A percentile compares a stretch with the other conserved stretches of the same genome.
These are phyloP conservation scores for Limosa lapponica DNA, from an alignment of 2,797 vertebrate genomes.

Conservation along the genomic window DNA sequence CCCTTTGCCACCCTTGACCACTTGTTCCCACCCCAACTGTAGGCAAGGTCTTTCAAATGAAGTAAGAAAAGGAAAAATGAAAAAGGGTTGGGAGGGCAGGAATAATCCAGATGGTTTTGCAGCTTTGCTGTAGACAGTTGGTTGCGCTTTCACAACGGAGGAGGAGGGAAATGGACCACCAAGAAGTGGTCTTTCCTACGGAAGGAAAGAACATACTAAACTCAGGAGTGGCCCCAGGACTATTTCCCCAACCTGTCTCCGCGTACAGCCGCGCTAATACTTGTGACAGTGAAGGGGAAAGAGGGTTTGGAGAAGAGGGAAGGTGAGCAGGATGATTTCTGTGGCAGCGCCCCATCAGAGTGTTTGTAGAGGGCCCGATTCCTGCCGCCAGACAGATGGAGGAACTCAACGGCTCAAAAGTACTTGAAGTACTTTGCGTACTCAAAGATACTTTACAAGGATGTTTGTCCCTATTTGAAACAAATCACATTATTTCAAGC, in stretches of 20 bases:
- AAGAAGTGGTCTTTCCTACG: not conserved
- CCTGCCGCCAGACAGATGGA: not conserved
- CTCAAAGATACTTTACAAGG: not conserved
- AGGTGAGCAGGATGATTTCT: not conserved
- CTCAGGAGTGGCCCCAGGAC: not conserved
- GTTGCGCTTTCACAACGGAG: not conserved
- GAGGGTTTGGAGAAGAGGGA: not conserved
- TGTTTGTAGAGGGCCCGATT: not conserved
- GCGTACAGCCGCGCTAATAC: fast-evolving
- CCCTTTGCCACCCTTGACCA: not conserved
- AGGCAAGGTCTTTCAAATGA: not conserved
- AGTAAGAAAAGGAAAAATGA: not conserved
- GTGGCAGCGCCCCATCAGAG: not conserved
- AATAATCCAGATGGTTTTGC: not conserved
- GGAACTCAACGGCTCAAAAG: not conserved
- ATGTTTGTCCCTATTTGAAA: not conserved
- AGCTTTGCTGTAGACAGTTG: not conserved
- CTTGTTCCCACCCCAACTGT: not conserved
- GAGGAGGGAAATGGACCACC: not conserved
- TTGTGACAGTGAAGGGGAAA: not conserved
- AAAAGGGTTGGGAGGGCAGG: not conserved
- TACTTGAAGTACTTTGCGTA: not conserved
- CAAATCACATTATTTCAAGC: not conserved
- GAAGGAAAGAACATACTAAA: not conserved
- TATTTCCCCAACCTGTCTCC: not conserved